Evolutionary conservation across 1,140 invertebrate genomes (phyloP), one percentile per base, ranked within the genome.

Genomic region (Muscidifurax raptorellus): DNA sequence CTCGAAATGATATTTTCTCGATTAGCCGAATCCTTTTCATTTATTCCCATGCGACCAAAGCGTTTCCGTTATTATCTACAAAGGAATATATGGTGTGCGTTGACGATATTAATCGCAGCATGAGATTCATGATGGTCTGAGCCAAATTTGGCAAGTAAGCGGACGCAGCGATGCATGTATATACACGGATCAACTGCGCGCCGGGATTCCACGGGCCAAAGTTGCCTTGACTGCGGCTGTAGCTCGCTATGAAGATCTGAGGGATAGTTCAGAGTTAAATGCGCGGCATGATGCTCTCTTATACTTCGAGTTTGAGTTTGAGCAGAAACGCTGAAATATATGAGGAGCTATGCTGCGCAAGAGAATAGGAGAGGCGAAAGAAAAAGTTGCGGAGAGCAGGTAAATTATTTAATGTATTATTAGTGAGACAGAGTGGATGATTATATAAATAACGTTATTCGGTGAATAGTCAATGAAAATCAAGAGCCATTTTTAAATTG

Each of bases 261-360:
- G 90, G 89, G 91, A 92, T 92, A 92, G 91, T 91, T 91, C 89
- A 88, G 87, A 91, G 88, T 91, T 90, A 86, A 1, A 32, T 22
- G 64, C 15, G 36, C 78, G 78, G 44, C 40, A 72, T 69, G 52
- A 7, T 0, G 13, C 18, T 67, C 64, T 67, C 27, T 28, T 69
- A 5, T 5, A 28, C 67, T 25, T 72, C 2, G 22, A 36, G 5
- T 72, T n/a, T n/a, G n/a, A n/a, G n/a, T n/a, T n/a, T 10, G 69
- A 36, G 47, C 22, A 44, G n/a, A 36, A 81, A 22, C 7, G 2
- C 69, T 22, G 66, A n/a, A 64, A 67, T 32, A n/a, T 9, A 0
- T 7, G 18, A 59, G 52, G 18, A n/a, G 52, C 52, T n/a, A 3
- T 5, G 52, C 18, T n/a, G 6, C 18, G 52, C 18, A 5, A 6